Evolutionary conservation across 2,888 invertebrate genomes (phyloP).

Genomic region (Patella pellucida): DNA sequence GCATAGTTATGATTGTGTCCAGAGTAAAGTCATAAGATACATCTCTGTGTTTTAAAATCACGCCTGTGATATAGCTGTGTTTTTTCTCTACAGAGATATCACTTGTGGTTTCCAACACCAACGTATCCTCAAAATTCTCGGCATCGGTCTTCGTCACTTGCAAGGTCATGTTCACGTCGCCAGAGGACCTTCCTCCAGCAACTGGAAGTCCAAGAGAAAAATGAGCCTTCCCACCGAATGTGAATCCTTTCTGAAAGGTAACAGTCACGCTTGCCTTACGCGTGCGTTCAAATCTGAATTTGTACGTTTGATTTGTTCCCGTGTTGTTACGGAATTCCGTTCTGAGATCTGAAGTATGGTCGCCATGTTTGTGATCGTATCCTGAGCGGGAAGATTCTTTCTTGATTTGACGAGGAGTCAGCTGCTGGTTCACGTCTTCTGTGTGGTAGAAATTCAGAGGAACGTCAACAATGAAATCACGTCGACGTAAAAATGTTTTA

Average conservation of each 20-base stretch:
- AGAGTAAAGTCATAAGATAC: conserved; percentile 33
- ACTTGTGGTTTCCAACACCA: conserved; percentile 36
- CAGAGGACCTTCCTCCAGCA: conserved; percentile 15
- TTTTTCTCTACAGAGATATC: conserved; percentile 32
- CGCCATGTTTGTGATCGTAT: neutral
- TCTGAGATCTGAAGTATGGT: conserved; percentile 17
- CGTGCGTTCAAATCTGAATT: conserved; percentile 37
- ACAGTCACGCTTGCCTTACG: conserved; percentile 32
- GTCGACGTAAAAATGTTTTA: conserved; percentile 29
- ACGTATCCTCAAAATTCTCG: conserved; percentile 33
- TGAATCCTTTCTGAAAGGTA: conserved; percentile 37
- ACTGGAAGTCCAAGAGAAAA: conserved; percentile 33
- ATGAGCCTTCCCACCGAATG: conserved; percentile 30
- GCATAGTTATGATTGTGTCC: conserved; percentile 34
- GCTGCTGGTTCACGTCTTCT: conserved; percentile 19
- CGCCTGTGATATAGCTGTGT: conserved; percentile 32
- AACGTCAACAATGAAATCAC: conserved; percentile 32
- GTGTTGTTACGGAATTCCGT: conserved; percentile 39
- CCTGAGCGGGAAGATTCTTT: neutral
- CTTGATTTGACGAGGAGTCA: neutral
- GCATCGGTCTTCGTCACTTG: conserved; percentile 32
- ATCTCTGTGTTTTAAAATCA: conserved; percentile 27
- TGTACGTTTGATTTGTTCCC: conserved; percentile 32
- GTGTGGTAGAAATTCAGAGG: conserved; percentile 39
- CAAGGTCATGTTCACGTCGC: conserved; percentile 28